Base-by-base conservation (phyloP, 2,797 vertebrate species). In the Urocyon cinereoargenteus region DNA sequence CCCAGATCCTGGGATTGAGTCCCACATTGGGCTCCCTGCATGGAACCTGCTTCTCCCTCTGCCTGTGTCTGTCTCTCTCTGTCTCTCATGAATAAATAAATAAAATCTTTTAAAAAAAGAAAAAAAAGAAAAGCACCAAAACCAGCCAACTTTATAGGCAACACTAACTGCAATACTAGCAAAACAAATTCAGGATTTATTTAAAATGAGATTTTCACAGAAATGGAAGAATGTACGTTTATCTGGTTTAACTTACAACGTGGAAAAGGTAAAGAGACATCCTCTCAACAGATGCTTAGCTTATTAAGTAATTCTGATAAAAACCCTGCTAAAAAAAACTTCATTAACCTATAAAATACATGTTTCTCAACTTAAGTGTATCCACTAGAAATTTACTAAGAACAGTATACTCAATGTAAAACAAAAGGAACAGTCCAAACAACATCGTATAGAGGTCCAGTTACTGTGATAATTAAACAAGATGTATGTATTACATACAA, bases 301-400 rank as follows among this genome's bases (percentile, higher is more conserved):
- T 75, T 89, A 94, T 81, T 61, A 97, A 77, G 28, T 14, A 92
- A 86, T 95, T 88, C 75, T 95, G 19, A 79, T 86, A 87, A 95
- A 96, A 87, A 75, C 18, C 4, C 77, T 86, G 18, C 55, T 53
- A 22, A 59, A 94, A 90, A 40, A 92, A 75, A 75, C 3, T 19
- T 86, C n/a, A 95, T 81, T 81, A 86, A 81, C 26, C 40, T 59
- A 68, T 53, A 57, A 57, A 78, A 94, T 82, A 75, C 81, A 95
- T 45, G 5, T 86, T 26, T 28, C 40, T 97, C 61, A 92, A 28
- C 40, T 92, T 92, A 83, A 92, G 40, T 36, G 72, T 45, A 78
- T 36, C 22, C 86, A 90, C 18, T 83, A 93, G 36, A 73, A 89
- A 57, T 45, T 84, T 91, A 36, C n/a, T 24, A 95, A 85, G 14